These are phyloP conservation scores for Hyperoplus lanceolatus DNA, from an alignment of 2,797 vertebrate genomes.

Conservation along the genomic window DNA sequence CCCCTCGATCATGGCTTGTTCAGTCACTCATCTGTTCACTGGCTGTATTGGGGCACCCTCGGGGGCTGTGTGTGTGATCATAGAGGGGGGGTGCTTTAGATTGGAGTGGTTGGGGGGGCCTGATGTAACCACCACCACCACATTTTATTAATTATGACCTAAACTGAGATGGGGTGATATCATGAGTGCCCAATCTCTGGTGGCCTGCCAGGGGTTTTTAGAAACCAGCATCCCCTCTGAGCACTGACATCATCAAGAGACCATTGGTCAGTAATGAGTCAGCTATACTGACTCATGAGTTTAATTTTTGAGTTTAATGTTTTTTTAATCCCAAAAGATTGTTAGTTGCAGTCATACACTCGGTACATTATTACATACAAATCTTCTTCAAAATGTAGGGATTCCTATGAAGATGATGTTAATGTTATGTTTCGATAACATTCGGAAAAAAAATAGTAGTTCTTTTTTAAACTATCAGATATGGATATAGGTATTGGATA, in stretches of 20 bases:
- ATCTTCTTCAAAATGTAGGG: no score
- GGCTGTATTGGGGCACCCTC: conserved; percentile 7
- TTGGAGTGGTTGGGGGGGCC: conserved; percentile 12
- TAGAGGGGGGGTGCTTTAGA: conserved; percentile 26
- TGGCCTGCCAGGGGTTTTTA: conserved; percentile 42
- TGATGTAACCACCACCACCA: conserved; percentile 48
- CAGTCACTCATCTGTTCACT: conserved; percentile 37
- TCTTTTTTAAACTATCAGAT: background rate
- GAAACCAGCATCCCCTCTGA: conserved; percentile 64
- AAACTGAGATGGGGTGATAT: conserved; percentile 71
- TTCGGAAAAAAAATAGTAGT: no score
- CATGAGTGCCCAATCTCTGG: conserved; percentile 53
- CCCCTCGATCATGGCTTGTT: conserved; percentile 45
- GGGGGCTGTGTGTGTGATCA: conserved; percentile 26
- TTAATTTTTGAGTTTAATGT: background rate
- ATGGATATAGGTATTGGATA: background rate
- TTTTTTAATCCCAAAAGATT: no score
- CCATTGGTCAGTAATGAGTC: conserved; percentile 57
- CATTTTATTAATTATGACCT: conserved; percentile 77
- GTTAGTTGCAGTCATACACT: background rate
- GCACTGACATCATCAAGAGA: conserved; percentile 65
- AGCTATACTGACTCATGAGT: conserved; percentile 54
- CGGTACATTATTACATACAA: background rate
- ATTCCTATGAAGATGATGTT: background rate
- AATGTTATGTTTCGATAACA: background rate